Conservation (phyloP, 2,797 vertebrate species). For the Aeoliscus strigatus region DNA sequence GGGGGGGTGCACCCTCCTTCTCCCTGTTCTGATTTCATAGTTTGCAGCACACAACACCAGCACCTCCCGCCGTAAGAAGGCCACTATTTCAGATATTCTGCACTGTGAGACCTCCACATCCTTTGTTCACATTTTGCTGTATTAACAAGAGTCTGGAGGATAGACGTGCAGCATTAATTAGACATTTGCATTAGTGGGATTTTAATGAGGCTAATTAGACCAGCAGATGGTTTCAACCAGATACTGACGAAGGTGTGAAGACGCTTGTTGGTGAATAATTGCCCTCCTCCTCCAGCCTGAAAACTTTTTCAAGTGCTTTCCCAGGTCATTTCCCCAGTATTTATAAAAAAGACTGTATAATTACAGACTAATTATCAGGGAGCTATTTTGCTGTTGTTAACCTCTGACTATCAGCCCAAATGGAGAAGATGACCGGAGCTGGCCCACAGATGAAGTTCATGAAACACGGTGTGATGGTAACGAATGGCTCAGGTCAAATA, state of each 20-base stretch:
- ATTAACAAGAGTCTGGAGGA: constrained; percentile 42
- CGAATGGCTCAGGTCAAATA: too few relatives aligned
- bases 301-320: constrained; percentile 23
- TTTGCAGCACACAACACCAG: background rate
- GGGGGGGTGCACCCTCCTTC: constrained; percentile 40
- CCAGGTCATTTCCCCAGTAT: constrained; percentile 5
- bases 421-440: too few relatives aligned
- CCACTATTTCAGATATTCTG: constrained; percentile 1
- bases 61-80: too few relatives aligned
- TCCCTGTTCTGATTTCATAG: background rate
- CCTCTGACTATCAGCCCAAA: too few relatives aligned
- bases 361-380: too few relatives aligned
- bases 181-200: constrained; percentile 48
- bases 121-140: constrained; percentile 35
- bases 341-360: too few relatives aligned
- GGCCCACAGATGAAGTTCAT: too few relatives aligned
- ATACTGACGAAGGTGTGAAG: constrained; percentile 20
- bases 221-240: constrained; percentile 9
- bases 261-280: too few relatives aligned
- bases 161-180: constrained; percentile 33
- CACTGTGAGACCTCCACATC: constrained; percentile 23
- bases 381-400: too few relatives aligned
- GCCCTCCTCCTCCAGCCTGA: constrained; percentile 3
- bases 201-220: constrained; percentile 50
- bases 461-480: too few relatives aligned